Percentiles rank a stretch among this genome's conserved stretches.
These are phyloP conservation scores for Neodon shergylaensis DNA, from an alignment of 2,113 vertebrate species.

Conservation along the genomic window DNA sequence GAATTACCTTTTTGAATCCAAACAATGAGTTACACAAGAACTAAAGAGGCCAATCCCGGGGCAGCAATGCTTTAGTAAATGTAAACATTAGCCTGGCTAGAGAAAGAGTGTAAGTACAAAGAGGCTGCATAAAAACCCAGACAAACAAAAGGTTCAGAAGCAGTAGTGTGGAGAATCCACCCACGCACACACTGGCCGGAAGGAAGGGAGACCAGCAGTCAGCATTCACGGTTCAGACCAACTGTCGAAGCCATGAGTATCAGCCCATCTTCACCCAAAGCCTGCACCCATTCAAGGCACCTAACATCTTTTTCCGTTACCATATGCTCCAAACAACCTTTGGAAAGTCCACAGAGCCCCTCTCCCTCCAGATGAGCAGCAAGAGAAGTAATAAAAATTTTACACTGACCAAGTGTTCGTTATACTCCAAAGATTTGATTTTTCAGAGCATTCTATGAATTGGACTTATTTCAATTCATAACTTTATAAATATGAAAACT, in stretches of 20 bases:
- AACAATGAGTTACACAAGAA: conserved; percentile 45
- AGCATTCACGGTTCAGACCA: background rate
- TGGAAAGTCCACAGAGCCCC: background rate
- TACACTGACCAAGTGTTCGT: background rate
- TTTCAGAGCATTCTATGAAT: background rate
- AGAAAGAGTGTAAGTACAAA: background rate
- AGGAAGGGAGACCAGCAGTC: background rate
- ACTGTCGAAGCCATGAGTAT: background rate
- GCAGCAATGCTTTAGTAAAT: background rate
- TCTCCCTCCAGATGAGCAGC: background rate
- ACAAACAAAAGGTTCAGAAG: conserved; percentile 29
- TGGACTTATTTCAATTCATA: background rate
- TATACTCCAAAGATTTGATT: background rate
- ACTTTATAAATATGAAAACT: background rate
- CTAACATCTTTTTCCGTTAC: background rate
- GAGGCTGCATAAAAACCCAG: background rate
- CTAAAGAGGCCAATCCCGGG: background rate
- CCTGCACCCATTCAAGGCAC: background rate
- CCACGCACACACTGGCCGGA: background rate
- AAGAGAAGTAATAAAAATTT: background rate
- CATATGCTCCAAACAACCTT: background rate
- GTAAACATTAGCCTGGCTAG: conserved; percentile 21
- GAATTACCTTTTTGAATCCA: conserved; percentile 56
- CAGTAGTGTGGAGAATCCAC: background rate
- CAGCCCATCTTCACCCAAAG: background rate